These are phyloP conservation scores for Harpegnathos saltator DNA, from an alignment of 1,140 invertebrate species.

Conservation along the genomic window DNA sequence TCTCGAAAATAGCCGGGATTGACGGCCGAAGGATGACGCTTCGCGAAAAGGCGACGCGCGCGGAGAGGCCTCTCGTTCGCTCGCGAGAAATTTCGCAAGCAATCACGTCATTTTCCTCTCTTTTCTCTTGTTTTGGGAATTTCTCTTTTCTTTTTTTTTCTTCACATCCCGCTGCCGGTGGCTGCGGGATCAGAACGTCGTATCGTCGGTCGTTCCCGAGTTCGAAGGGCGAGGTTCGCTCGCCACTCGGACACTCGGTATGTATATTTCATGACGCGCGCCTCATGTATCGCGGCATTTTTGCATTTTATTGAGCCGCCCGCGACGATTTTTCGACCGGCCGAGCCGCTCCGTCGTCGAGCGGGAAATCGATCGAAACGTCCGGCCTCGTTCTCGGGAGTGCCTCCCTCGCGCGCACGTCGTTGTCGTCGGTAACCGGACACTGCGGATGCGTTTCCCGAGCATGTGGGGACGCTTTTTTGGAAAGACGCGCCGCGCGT, in stretches of 20 bases:
- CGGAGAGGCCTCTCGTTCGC: no score
- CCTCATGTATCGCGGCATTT: slow-evolving; percentile 43
- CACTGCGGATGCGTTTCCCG: slow-evolving; percentile 11
- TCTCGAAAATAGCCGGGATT: slow-evolving; percentile 54
- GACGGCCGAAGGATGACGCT: slow-evolving; percentile 24
- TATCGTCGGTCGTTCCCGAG: no score
- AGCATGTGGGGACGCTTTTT: slow-evolving; percentile 39
- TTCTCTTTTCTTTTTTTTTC: no score
- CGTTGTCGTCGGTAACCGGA: slow-evolving; percentile 17
- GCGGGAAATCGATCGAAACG: no score
- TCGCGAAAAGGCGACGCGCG: slow-evolving; percentile 48
- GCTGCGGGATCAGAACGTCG: no score
- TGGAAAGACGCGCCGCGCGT: slow-evolving; percentile 17
- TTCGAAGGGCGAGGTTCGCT: no score
- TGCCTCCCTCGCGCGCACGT: no score
- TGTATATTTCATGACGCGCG: slow-evolving; percentile 48
- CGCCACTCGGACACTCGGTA: slow-evolving; percentile 32
- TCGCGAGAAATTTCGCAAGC: no score
- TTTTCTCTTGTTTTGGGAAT: no score
- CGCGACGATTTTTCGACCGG: not conserved
- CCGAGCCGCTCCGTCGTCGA: not conserved
- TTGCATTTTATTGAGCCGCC: slow-evolving; percentile 63
- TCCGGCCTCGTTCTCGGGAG: no score
- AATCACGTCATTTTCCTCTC: no score
- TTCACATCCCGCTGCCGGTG: no score